Conservation (phyloP, 2,797 vertebrate genomes). For the Mormyrops attenuatus region DNA sequence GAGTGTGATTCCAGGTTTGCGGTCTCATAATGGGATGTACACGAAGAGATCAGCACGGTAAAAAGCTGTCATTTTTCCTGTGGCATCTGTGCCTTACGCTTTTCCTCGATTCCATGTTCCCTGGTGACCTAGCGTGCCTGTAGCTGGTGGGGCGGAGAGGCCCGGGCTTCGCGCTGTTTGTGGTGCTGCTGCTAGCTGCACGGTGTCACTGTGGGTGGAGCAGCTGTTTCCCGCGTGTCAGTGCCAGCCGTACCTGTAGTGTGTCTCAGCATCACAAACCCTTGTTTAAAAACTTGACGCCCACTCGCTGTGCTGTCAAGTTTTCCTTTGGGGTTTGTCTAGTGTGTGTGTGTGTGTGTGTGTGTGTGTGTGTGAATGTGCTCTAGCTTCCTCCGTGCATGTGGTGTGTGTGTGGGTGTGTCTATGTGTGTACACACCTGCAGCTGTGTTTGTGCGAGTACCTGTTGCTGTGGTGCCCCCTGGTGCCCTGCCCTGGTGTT, state of each 20-base stretch:
- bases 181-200: neutral
- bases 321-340: neutral
- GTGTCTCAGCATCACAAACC: neutral
- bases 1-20: neutral
- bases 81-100: neutral
- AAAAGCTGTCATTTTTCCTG: neutral
- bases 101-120: neutral
- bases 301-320: neutral
- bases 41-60: neutral
- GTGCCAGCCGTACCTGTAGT: neutral
- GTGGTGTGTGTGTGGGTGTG: neutral
- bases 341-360: neutral
- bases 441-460: slow-evolving; percentile 45
- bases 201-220: neutral
- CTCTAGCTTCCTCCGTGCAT: neutral
- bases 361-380: neutral
- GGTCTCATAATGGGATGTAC: neutral
- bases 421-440: slow-evolving; percentile 24
- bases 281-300: neutral
- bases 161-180: neutral
- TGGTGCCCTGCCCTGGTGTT: slow-evolving; percentile 19
- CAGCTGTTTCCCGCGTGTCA: neutral
- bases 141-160: neutral
- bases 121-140: neutral
- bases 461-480: slow-evolving; percentile 26